Evolutionary conservation across 2,888 invertebrate genomes (phyloP).

Genomic region (Antheraea yamamai): DNA sequence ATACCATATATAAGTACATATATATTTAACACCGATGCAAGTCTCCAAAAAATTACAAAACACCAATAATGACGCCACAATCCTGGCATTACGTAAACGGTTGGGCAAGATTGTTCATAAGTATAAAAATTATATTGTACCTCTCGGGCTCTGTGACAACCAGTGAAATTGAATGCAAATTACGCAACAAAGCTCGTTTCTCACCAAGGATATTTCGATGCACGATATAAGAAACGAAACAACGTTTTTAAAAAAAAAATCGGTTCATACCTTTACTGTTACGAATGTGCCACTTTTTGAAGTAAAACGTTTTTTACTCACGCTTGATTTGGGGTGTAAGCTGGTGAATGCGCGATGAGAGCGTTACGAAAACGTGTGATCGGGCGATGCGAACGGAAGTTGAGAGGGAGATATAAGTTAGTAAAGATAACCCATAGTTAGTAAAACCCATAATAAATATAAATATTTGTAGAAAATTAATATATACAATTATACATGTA

Average conservation of each 20-base stretch:
- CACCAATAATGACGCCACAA: conserved; percentile 56
- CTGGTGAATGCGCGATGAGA: too few species aligned
- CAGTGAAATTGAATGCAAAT: conserved; percentile 57
- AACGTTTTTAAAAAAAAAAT: background rate
- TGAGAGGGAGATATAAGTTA: too few species aligned
- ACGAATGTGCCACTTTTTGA: background rate
- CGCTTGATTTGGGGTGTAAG: too few species aligned
- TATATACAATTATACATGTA: too few species aligned
- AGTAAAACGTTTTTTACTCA: too few species aligned
- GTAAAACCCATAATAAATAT: too few species aligned
- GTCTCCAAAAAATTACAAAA: conserved; percentile 62
- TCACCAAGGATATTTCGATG: conserved; percentile 51
- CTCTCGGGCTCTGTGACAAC: conserved; percentile 52
- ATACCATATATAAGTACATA: too few species aligned
- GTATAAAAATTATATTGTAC: conserved; percentile 63
- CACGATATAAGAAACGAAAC: background rate
- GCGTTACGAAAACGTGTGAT: too few species aligned
- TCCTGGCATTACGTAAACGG: conserved; percentile 72
- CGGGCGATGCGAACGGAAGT: too few species aligned
- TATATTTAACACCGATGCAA: too few species aligned
- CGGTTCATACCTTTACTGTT: background rate
- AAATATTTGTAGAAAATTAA: too few species aligned
- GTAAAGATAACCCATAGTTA: too few species aligned
- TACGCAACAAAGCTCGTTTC: conserved; percentile 50
- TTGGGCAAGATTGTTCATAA: conserved; percentile 70